Evolutionary conservation across 2,888 invertebrate species (phyloP).

Genomic region (Aproaerema taeniolella): DNA sequence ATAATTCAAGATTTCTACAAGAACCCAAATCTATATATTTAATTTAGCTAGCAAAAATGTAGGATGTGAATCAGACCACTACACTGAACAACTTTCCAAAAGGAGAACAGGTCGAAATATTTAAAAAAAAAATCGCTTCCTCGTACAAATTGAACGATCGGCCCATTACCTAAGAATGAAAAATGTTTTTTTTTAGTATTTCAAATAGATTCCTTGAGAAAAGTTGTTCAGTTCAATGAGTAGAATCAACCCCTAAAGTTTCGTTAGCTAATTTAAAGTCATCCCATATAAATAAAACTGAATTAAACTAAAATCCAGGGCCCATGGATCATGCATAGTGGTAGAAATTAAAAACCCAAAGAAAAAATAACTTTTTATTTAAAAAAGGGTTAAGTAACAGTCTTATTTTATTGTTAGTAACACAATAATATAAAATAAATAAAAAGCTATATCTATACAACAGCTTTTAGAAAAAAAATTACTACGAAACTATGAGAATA

Average conservation of each 20-base stretch:
- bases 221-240: no score
- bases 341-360: constrained; percentile 42
- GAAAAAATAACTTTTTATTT: constrained; percentile 61
- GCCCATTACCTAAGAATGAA: not conserved
- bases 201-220: not conserved
- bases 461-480: no score
- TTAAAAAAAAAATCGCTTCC: not conserved
- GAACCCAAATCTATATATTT: no score
- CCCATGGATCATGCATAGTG: constrained; percentile 2
- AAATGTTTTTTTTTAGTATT: not conserved
- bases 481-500: not conserved
- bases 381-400: constrained; percentile 45
- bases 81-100: no score
- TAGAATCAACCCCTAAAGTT: no score
- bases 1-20: no score
- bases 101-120: not conserved
- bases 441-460: constrained; percentile 3
- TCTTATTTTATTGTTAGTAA: constrained; percentile 51
- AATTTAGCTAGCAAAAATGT: no score
- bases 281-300: not conserved
- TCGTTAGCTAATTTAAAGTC: not conserved
- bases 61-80: no score
- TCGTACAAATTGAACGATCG: not conserved
- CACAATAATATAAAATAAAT: constrained; percentile 13
- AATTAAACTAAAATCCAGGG: not conserved